phyloP scores from a whole-genome alignment of 1,140 invertebrate species.

The Agrypnia vestita region DNA sequence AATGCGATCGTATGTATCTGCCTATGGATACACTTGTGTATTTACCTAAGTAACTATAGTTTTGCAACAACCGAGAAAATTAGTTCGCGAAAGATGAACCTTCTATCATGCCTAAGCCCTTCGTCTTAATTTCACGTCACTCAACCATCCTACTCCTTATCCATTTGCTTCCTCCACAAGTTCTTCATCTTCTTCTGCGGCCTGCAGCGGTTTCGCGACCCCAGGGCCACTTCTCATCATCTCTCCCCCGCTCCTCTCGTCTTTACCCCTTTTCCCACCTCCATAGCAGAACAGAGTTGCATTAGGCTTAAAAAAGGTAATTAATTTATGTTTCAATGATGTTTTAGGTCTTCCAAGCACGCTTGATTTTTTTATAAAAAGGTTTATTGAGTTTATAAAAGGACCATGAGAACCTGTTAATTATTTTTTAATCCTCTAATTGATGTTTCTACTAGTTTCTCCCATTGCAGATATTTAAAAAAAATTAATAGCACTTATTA shows the following conservation, averaged over 20 bases:
- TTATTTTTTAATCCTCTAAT: no score
- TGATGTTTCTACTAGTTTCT: background rate
- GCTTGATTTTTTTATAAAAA: no score
- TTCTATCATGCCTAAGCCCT: background rate
- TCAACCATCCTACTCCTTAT: constrained; percentile 3
- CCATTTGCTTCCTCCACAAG: background rate
- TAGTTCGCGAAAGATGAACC: background rate
- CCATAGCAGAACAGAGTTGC: background rate
- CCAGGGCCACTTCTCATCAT: constrained; percentile 19
- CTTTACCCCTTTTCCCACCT: background rate
- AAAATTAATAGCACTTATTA: no score
- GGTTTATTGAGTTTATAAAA: no score
- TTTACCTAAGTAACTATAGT: background rate
- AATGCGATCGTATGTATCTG: no score
- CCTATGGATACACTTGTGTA: background rate
- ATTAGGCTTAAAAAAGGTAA: background rate
- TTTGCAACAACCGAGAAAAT: background rate
- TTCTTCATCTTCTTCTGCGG: constrained; percentile 1
- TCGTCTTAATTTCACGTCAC: constrained; percentile 12
- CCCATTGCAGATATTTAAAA: background rate
- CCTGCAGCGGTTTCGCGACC: constrained; percentile 31
- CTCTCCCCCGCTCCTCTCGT: background rate
- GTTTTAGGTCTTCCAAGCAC: no score
- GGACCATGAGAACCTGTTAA: no score
- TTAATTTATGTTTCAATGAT: background rate